These are phyloP conservation scores for Netelia inedita DNA, from an alignment of 2,888 invertebrate genomes.

Conservation along the genomic window DNA sequence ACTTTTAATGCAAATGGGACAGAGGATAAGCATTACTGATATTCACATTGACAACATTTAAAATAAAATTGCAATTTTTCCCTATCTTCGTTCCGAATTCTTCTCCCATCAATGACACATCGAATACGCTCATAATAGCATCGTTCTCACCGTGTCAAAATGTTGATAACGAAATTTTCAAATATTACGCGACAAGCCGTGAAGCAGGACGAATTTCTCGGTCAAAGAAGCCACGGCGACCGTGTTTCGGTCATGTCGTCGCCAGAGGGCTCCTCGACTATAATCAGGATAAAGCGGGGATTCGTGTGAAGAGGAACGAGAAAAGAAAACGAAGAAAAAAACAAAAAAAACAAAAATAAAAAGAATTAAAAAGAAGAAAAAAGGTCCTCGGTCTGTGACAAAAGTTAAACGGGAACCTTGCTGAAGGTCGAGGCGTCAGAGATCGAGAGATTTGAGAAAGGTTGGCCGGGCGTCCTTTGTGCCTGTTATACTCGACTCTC, in stretches of 20 bases:
- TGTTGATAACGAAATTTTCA: too few species aligned
- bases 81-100: too few species aligned
- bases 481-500: constrained; percentile 35
- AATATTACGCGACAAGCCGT: too few species aligned
- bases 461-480: constrained; percentile 39
- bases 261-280: neutral
- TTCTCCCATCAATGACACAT: too few species aligned
- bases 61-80: too few species aligned
- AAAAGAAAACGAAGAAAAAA: neutral
- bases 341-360: neutral
- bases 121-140: too few species aligned
- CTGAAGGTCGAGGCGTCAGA: constrained; percentile 41
- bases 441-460: constrained; percentile 35
- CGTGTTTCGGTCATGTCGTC: neutral
- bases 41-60: too few species aligned
- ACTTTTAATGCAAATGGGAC: too few species aligned
- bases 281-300: neutral
- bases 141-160: too few species aligned
- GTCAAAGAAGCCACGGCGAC: neutral
- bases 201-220: neutral
- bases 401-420: constrained; percentile 28
- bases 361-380: constrained; percentile 2
- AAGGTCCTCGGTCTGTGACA: constrained; percentile 26
- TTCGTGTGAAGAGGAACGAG: neutral
- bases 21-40: too few species aligned